These are phyloP conservation scores for Hippolais icterina DNA, from an alignment of 2,113 vertebrate genomes.

Conservation along the genomic window DNA sequence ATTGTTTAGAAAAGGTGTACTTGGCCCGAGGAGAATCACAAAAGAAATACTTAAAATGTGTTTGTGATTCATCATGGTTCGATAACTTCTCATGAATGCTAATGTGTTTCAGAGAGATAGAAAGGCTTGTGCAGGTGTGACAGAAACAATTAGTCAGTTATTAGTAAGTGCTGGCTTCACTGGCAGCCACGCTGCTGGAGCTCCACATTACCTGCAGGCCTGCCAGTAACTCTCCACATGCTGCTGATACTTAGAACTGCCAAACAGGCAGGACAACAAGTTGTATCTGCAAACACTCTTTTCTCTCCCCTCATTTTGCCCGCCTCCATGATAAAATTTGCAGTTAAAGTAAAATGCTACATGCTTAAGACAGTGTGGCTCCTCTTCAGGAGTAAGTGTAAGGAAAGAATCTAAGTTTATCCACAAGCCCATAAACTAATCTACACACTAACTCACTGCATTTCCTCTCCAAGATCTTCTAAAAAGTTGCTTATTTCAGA, in stretches of 20 bases:
- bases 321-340: not conserved
- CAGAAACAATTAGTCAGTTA: conserved; percentile 1
- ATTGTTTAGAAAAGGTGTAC: not conserved
- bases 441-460: not conserved
- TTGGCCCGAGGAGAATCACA: not conserved
- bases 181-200: not conserved
- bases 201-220: not conserved
- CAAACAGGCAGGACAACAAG: not conserved
- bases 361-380: not conserved
- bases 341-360: not conserved
- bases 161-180: not conserved
- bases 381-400: not conserved
- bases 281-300: not conserved
- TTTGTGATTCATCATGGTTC: not conserved
- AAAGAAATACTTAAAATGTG: not conserved
- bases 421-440: not conserved
- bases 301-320: not conserved
- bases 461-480: not conserved
- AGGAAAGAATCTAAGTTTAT: not conserved
- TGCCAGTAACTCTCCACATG: not conserved
- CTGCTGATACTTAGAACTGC: not conserved
- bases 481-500: not conserved
- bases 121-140: conserved; percentile 15
- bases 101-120: not conserved
- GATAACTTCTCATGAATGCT: not conserved